Evolutionary conservation across 53 echinoderm and acorn worm species (phyloP), one percentile per base, ranked within the genome.

Genomic region (Zoroaster sp.): DNA sequence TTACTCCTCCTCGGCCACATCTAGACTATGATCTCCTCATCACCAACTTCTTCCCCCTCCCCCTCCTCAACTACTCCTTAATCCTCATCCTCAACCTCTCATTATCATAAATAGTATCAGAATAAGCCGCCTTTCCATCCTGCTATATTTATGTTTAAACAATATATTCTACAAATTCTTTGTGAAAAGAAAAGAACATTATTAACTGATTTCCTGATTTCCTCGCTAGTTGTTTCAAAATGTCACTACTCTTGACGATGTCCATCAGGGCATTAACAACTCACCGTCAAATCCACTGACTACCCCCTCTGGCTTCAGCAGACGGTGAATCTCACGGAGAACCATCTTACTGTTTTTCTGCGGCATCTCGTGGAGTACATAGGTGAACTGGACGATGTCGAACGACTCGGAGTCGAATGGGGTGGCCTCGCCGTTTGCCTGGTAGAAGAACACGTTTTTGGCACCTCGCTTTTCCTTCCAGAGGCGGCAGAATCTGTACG

Each of bases 291-390:
- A 93, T 6, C 91, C 93, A 37, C 93, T 90, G 47, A 93, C 88
- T 4, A 74, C 83, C 3, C 93, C 93, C 30, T 80, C 93, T 0
- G 93, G 93, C 20, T 70, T 78, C 40, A 93, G 83, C 23, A 93
- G 80, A 20, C 93, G 66, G 53, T 78, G 75, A 1, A 76, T 54
- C 44, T 93, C 93, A 1, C 88, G 43, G 1, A 93, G 39, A 5
- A 93, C 81, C 31, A 71, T 43, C 65, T 75, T 80, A 13, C 88
- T 83, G 76, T 91, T 91, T 6, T 36, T 53, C 9, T 36, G 46
- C 4, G 93, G 93, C 93, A 93, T 93, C 83, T 93, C 93, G 35
- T 93, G 93, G 28, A 93, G 83, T 4, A 91, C 93, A 77, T 93
- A 93, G 7, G 91, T 93, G 83, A 88, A 93, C 77, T 93, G 93